phyloP scores from a whole-genome alignment of 2,797 vertebrate species.

The Micropoecilia bifurca region DNA sequence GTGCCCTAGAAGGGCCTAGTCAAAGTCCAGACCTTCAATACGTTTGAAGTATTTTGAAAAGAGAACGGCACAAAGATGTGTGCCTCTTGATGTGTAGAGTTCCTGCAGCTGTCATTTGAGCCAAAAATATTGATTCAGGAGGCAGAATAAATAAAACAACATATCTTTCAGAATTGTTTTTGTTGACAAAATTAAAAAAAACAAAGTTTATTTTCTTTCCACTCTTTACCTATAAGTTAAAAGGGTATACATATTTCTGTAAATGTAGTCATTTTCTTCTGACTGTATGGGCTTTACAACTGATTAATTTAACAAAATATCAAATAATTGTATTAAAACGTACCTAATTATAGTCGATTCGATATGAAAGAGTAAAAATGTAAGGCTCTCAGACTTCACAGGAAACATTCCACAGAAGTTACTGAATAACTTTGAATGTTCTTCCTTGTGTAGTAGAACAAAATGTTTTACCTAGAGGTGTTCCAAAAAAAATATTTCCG shows the following conservation, averaged over 20 bases:
- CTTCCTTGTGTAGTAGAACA: conserved; percentile 2
- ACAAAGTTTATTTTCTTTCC: background rate
- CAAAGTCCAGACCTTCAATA: background rate
- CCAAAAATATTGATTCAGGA: background rate
- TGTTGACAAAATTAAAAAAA: background rate
- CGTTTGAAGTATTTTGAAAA: background rate
- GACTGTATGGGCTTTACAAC: background rate
- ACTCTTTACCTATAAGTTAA: background rate
- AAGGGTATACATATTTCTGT: background rate
- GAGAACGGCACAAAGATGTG: background rate
- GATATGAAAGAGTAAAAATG: conserved; percentile 2
- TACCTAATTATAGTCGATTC: background rate
- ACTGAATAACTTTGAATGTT: conserved; percentile 9
- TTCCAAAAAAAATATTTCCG: conserved; percentile 27
- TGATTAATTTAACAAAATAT: conserved; percentile 9
- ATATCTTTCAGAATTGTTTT: background rate
- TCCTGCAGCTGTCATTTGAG: background rate
- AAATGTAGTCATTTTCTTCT: background rate
- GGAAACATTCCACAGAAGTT: background rate
- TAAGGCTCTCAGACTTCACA: background rate
- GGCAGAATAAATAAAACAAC: background rate
- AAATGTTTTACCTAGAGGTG: conserved; percentile 9
- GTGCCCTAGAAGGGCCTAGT: background rate
- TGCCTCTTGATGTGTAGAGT: background rate
- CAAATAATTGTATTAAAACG: conserved; percentile 6